Base-by-base conservation (phyloP, 2,113 vertebrate genomes). In the Panthera tigris region DNA sequence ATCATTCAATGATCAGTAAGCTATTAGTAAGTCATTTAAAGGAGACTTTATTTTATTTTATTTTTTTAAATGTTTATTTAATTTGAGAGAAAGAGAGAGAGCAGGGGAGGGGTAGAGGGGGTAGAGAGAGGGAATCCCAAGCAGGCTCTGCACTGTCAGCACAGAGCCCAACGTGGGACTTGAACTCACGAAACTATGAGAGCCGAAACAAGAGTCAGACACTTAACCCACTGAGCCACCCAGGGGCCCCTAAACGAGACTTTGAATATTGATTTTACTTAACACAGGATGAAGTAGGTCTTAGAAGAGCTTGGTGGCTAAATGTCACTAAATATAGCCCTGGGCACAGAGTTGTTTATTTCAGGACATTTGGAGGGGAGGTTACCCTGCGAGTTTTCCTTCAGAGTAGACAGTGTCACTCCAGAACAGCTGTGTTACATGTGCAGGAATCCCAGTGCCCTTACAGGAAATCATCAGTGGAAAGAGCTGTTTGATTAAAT, bases 221-320 rank as follows among this genome's bases (percentile, higher is more conserved):
- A 7, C 57, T 61, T 61, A 61, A 61, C 21, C 3, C 7, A 25
- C 57, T 61, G 57, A 61, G 57, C 57, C 50, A 61, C 57, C 21
- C 57, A 25, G 57, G 57, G 8, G 21, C 57, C 57, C 57, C 57
- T 93, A 94, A 92, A 95, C 65, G 31, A 94, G 61, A 86, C 29
- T 96, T 93, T 73, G 91, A 89, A 73, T 92, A 93, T 84, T 87
- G 63, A 84, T 82, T 94, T 84, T 45, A 48, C 48, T 95, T 92
- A 84, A 80, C 61, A 95, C 52, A 94, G 50, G 48, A 90, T 88
- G 83, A 61, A 61, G 57, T 66, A 91, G 50, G 50, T 94, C 92
- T 93, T 89, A 81, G 52, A 89, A 94, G 31, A 94, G 25, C 27
- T n/a, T 55, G 7, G 68, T 81, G 39, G 50, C 71, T 61, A 73